Evolutionary conservation across 2,797 vertebrate genomes (phyloP).

Genomic region (Pogonophryne albipinna): DNA sequence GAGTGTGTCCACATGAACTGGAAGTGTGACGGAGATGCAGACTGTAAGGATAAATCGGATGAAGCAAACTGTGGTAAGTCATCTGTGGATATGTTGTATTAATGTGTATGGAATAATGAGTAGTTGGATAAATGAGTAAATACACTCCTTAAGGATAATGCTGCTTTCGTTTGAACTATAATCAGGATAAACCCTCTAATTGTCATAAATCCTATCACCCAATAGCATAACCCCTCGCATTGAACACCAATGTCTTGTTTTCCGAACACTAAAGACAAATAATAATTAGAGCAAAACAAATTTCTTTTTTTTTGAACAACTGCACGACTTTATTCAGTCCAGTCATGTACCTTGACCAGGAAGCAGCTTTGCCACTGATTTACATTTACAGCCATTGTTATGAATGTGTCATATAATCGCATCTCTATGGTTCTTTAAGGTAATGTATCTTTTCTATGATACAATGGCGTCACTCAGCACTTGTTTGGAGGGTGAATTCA

Average conservation of each 20-base stretch:
- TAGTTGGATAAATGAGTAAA: constrained; percentile 70
- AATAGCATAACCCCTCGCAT: neutral
- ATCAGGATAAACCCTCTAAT: constrained; percentile 29
- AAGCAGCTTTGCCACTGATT: neutral
- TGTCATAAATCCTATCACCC: constrained; percentile 7
- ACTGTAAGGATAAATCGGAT: constrained; percentile 98
- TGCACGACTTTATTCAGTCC: neutral
- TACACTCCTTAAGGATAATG: neutral
- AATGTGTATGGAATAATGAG: constrained; percentile 39
- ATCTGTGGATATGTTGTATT: neutral
- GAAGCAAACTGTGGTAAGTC: constrained; percentile 94
- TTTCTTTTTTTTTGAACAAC: too few relatives aligned
- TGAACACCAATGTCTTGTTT: neutral
- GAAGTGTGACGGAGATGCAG: constrained; percentile 96
- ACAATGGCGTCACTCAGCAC: neutral
- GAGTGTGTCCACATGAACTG: constrained; percentile 96
- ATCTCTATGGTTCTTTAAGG: constrained; percentile 6
- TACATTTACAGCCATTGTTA: constrained; percentile 9
- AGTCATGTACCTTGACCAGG: too few relatives aligned
- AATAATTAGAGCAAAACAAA: neutral
- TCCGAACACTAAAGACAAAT: neutral
- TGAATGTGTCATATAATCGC: constrained; percentile 8
- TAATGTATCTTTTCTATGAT: constrained; percentile 16
- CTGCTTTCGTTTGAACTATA: constrained; percentile 26
- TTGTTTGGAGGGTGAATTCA: constrained; percentile 14